Evolutionary conservation across 2,113 vertebrate species (phyloP), one percentile per base, ranked within the genome.

Genomic region (Stictonetta naevosa): DNA sequence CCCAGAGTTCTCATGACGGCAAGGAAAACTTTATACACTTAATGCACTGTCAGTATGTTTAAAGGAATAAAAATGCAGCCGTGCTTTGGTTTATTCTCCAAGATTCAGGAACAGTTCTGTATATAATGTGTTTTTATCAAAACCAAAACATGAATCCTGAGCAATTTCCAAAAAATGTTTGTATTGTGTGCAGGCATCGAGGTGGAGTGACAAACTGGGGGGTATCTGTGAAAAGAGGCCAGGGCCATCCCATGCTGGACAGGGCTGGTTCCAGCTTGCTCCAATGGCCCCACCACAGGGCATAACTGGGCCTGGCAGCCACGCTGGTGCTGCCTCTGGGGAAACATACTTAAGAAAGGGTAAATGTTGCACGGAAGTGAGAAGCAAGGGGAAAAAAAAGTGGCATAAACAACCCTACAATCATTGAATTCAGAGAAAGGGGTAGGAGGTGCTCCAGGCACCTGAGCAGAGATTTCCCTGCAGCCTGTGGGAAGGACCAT

Each of bases 271-370:
- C 42, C 56, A 82, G 42, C 3, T 2, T 1, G 28, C 38, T 81
- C 28, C 22, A n/a, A 11, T 13, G 20, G 53, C 64, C 6, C 25
- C 59, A 52, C 23, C 0, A 0, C n/a, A 83, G 42, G 25, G 48
- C 76, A 76, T 4, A 4, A 42, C 72, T 64, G 73, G 76, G 59
- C 28, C 42, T 21, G 31, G 7, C 53, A 22, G 59, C 44, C 64
- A 69, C 0, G 2, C 5, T 8, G n/a, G 56, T 42, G 25, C 21
- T 38, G 22, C 69, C 55, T 20, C 0, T 0, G 53, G 34, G 33
- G 60, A 56, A 56, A 50, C 0, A 3, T 8, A 13, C 1, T 1
- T 21, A 64, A 86, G 34, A 55, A 91, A 91, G 66, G 15, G 28
- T 28, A 79, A 68, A 68, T 23, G 20, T 22, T 48, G 36, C 42